Evolutionary conservation across 2,888 invertebrate species (phyloP).

Genomic region (Chymomyza amoena): DNA sequence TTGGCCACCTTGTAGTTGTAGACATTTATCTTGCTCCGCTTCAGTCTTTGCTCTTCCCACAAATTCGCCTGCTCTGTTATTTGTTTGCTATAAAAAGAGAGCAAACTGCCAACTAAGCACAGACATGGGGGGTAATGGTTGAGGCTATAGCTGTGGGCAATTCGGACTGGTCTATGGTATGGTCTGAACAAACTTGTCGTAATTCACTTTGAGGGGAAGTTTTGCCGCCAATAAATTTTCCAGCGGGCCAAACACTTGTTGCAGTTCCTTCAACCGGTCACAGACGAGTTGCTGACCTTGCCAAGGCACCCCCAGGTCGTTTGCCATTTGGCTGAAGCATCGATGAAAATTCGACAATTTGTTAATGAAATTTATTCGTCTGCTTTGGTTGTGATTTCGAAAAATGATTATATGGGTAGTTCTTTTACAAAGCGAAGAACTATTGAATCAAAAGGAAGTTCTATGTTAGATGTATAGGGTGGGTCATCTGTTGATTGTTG

Average conservation of each 20-base stretch:
- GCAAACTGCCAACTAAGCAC: slow-evolving; percentile 22
- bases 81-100: slow-evolving; percentile 30
- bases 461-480: too few species aligned
- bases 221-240: slow-evolving; percentile 64
- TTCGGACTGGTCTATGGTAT: neutral
- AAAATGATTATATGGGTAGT: neutral
- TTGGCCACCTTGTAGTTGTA: slow-evolving; percentile 27
- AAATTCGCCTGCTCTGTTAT: slow-evolving; percentile 35
- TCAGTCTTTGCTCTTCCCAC: slow-evolving; percentile 18
- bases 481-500: too few species aligned
- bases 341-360: neutral
- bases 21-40: slow-evolving; percentile 61
- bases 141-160: slow-evolving; percentile 14
- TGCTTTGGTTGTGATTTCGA: neutral
- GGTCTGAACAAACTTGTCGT: slow-evolving; percentile 57
- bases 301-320: neutral
- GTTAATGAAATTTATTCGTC: neutral
- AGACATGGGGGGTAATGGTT: neutral
- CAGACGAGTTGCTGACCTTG: neutral
- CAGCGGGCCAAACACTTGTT: slow-evolving; percentile 57
- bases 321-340: neutral
- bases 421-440: too few species aligned
- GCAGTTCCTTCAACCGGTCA: slow-evolving; percentile 22
- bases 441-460: too few species aligned
- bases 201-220: slow-evolving; percentile 65